Evolutionary conservation across 1,140 invertebrate species (phyloP), one percentile per base, ranked within the genome.

Genomic region (Pteromalus puparum): DNA sequence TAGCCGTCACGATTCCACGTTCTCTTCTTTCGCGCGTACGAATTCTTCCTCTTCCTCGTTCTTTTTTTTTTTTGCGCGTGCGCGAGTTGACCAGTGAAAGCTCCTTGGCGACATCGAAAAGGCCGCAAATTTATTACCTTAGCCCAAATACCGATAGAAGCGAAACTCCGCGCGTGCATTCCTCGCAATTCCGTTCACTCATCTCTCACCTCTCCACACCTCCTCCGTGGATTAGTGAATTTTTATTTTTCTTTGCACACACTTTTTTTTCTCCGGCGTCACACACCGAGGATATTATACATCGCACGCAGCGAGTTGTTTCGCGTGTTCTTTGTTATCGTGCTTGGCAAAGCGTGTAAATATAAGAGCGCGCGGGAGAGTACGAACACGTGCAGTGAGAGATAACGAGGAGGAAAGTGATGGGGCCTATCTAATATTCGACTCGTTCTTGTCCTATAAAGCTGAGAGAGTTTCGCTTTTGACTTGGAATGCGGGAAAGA

Each of bases 51-150:
- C 75, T 61, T 15, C 26, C 30, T 78, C 21, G 42, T 72, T 28
- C 15, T 46, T 67, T 76, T 38, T 76, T 68, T 15, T 48, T 70
- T 46, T 38, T 21, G 34, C 18, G 48, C 48, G n/a, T 24, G 7
- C 61, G 76, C 77, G 34, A 3, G 9, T 61, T 42, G 74, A 42
- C 38, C 86, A 87, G 87, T 85, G 86, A 89, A 89, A 88, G 86
- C 87, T 61, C 53, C 13, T 53, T 5, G 46, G 38, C 48, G 38
- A 82, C 85, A 46, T 73, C 78, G 80, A 88, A 88, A 87, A 86
- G 81, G 74, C 82, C 24, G 68, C 38, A 46, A 86, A 87, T 87
- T 89, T 87, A 88, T 83, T 70, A 87, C 67, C 82, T 86, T 87
- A 87, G 80, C 82, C 85, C 87, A 87, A 86, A 88, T 87, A 87